phyloP scores from a whole-genome alignment of 1,140 invertebrate genomes.

The Pissodes strobi region DNA sequence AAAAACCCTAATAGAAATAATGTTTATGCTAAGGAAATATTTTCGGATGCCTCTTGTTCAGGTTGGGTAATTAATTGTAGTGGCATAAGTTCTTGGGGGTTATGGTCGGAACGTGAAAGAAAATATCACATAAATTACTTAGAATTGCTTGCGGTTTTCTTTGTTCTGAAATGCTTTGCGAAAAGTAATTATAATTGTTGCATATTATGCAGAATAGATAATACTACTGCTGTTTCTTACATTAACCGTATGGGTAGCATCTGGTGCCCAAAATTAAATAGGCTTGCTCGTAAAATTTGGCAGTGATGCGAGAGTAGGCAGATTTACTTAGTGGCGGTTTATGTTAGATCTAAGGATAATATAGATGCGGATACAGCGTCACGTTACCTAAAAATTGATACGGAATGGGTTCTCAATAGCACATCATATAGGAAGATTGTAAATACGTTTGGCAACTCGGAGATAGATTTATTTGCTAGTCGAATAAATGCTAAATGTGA shows the following conservation, averaged over 20 bases:
- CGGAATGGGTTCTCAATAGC: conserved; percentile 5
- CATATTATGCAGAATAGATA: conserved; percentile 16
- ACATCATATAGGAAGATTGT: conserved; percentile 29
- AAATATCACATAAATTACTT: conserved; percentile 22
- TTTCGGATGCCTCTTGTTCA: conserved; percentile 49
- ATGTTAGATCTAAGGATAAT: conserved; percentile 42
- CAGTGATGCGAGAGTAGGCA: conserved; percentile 38
- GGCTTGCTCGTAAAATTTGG: conserved; percentile 26
- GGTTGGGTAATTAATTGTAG: conserved; percentile 51
- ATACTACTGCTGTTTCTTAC: conserved; percentile 28
- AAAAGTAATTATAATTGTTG: not conserved
- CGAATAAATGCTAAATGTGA: conserved; percentile 43
- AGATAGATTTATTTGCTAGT: conserved; percentile 43
- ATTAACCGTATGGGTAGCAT: conserved; percentile 29
- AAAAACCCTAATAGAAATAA: conserved; percentile 16
- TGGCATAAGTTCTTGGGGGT: conserved; percentile 34
- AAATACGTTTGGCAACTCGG: conserved; percentile 28
- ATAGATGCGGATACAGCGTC: conserved; percentile 42
- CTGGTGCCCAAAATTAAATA: conserved; percentile 16
- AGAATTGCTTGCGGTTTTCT: conserved; percentile 13
- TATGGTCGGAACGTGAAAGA: conserved; percentile 41
- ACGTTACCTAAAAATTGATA: conserved; percentile 6
- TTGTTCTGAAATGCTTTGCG: conserved; percentile 22
- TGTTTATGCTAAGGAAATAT: conserved; percentile 49
- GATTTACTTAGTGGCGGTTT: conserved; percentile 34